Percentiles rank a stretch among this genome's conserved stretches.
These are phyloP conservation scores for Cottus gobio DNA, from an alignment of 2,113 vertebrate species.

Conservation along the genomic window DNA sequence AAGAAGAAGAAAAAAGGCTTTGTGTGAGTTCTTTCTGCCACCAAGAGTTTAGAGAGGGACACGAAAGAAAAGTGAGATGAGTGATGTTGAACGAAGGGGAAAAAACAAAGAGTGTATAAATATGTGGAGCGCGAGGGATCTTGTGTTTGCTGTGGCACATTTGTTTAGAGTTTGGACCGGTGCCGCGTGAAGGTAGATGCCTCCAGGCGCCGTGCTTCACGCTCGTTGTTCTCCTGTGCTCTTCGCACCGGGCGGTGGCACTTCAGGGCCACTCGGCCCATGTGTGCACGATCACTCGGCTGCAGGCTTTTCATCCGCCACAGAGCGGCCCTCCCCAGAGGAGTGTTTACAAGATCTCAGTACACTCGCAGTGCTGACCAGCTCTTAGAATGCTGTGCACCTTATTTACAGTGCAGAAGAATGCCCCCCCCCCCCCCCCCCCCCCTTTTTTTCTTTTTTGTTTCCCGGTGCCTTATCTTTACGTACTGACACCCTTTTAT, in stretches of 20 bases:
- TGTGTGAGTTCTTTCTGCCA: slow-evolving; percentile 59
- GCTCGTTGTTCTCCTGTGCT: slow-evolving; percentile 26
- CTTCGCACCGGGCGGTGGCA: slow-evolving; percentile 36
- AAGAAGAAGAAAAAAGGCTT: slow-evolving; percentile 67
- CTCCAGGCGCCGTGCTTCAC: slow-evolving; percentile 53
- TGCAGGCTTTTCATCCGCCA: slow-evolving; percentile 38
- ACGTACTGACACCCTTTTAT: neutral
- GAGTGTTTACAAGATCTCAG: slow-evolving; percentile 54
- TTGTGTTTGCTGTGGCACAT: slow-evolving; percentile 61
- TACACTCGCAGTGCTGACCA: slow-evolving; percentile 18
- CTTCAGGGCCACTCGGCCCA: slow-evolving; percentile 38
- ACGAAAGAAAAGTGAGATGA: slow-evolving; percentile 49
- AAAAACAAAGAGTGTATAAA: slow-evolving; percentile 7
- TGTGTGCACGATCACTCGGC: slow-evolving; percentile 36
- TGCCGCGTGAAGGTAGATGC: slow-evolving; percentile 55
- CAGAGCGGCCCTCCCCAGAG: slow-evolving; percentile 17
- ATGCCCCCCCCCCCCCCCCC: too few species aligned
- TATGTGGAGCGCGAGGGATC: slow-evolving; percentile 46
- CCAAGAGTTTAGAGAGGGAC: slow-evolving; percentile 46
- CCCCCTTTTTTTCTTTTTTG: neutral
- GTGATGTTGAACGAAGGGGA: slow-evolving; percentile 41
- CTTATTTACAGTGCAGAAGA: slow-evolving; percentile 1
- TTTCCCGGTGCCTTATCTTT: slow-evolving; percentile 16
- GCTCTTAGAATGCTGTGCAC: slow-evolving; percentile 31
- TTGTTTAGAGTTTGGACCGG: slow-evolving; percentile 55